These are phyloP conservation scores for Chaetogeoica ovagalla DNA, from an alignment of 2,888 invertebrate species.

Conservation along the genomic window DNA sequence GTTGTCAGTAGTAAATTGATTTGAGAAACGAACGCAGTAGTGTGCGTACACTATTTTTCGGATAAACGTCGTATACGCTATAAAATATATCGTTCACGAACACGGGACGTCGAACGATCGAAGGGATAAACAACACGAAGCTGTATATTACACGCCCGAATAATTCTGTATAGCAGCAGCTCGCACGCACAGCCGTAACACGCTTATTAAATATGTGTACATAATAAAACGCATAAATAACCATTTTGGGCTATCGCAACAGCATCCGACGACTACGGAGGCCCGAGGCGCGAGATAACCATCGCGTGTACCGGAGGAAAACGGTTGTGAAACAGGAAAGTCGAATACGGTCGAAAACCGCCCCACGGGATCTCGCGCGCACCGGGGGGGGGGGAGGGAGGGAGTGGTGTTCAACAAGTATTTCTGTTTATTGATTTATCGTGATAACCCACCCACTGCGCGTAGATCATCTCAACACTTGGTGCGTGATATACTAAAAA, in stretches of 20 bases:
- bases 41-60: no score
- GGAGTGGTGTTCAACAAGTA: conserved; percentile 45
- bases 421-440: conserved; percentile 50
- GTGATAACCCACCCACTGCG: conserved; percentile 37
- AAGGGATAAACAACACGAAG: no score
- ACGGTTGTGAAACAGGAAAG: conserved; percentile 15
- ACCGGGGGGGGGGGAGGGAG: no score
- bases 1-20: no score
- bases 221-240: conserved; percentile 31
- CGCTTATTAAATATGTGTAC: neutral
- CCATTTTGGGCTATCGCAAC: conserved; percentile 21
- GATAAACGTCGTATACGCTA: no score
- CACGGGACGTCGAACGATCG: no score
- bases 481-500: conserved; percentile 41
- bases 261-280: neutral
- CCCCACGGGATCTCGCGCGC: conserved; percentile 37
- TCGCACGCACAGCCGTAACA: neutral
- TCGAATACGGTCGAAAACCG: conserved; percentile 11
- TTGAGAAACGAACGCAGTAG: no score
- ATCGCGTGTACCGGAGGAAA: conserved; percentile 23
- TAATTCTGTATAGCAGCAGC: no score
- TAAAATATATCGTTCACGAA: no score
- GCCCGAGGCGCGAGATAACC: conserved; percentile 26
- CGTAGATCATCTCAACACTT: conserved; percentile 49
- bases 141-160: no score